Conservation (phyloP, 2,113 vertebrate species). For the Scomber scombrus region DNA sequence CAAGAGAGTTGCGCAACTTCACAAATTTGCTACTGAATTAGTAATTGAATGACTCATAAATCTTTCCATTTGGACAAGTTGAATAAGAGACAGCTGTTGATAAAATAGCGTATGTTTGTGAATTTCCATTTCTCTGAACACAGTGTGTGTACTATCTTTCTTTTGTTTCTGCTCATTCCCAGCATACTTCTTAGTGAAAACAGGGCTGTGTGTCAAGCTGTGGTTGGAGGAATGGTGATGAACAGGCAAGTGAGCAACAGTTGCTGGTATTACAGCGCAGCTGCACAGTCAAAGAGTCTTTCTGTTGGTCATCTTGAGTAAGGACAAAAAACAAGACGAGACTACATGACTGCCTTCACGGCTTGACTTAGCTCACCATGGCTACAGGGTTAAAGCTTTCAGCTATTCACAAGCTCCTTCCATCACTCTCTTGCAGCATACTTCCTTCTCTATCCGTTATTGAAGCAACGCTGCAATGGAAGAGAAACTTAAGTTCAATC, state of each 20-base stretch:
- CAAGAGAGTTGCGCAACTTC: slow-evolving; percentile 16
- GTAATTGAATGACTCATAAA: neutral
- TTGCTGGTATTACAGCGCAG: slow-evolving; percentile 62
- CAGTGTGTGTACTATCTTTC: neutral
- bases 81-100: neutral
- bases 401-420: slow-evolving; percentile 44
- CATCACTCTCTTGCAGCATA: slow-evolving; percentile 1
- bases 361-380: slow-evolving; percentile 49
- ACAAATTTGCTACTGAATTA: neutral
- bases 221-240: slow-evolving; percentile 35
- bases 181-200: slow-evolving; percentile 29
- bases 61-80: neutral
- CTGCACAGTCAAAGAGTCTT: slow-evolving; percentile 79
- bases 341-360: slow-evolving; percentile 46
- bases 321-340: slow-evolving; percentile 34
- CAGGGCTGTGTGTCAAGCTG: slow-evolving; percentile 28
- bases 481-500: slow-evolving; percentile 18
- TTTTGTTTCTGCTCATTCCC: slow-evolving; percentile 19
- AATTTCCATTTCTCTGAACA: slow-evolving; percentile 6
- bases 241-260: slow-evolving; percentile 51
- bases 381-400: slow-evolving; percentile 40
- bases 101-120: neutral
- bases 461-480: neutral
- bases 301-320: slow-evolving; percentile 61
- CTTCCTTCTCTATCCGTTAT: slow-evolving; percentile 4